A percentile compares a stretch with the other conserved stretches of the same genome.
phyloP scores from a whole-genome alignment of 2,888 invertebrate genomes.

The Molanna angustata region DNA sequence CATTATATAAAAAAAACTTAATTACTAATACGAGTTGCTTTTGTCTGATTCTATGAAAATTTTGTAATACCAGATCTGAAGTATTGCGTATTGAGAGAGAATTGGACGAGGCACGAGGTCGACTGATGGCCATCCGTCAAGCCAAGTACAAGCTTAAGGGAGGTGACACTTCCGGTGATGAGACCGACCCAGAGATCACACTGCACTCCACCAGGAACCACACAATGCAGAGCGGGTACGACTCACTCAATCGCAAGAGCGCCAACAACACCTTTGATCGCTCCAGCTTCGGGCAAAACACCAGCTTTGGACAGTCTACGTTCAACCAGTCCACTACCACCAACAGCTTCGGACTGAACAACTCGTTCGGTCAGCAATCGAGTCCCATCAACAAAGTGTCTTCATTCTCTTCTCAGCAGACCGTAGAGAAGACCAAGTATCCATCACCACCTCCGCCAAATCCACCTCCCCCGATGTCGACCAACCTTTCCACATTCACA shows the following conservation, averaged over 20 bases:
- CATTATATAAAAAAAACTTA: too few relatives aligned
- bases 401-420: conserved; percentile 21
- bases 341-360: conserved; percentile 39
- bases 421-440: conserved; percentile 36
- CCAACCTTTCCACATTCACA: conserved; percentile 29
- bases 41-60: not conserved
- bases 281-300: conserved; percentile 36
- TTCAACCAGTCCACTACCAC: conserved; percentile 4
- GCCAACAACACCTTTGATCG: conserved; percentile 12
- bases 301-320: conserved; percentile 15
- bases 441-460: conserved; percentile 35
- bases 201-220: conserved; percentile 23
- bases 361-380: conserved; percentile 33
- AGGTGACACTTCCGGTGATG: conserved; percentile 62
- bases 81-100: conserved; percentile 93
- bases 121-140: conserved; percentile 87
- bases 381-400: conserved; percentile 17
- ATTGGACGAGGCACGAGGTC: conserved; percentile 86
- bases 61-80: conserved; percentile 58
- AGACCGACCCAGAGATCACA: conserved; percentile 58
- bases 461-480: conserved; percentile 42
- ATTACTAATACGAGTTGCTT: conserved; percentile 4
- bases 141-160: conserved; percentile 82
- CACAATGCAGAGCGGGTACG: conserved; percentile 34
- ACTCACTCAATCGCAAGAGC: conserved; percentile 38